Evolutionary conservation across 2,797 vertebrate genomes (phyloP).

Genomic region (Carapus acus): DNA sequence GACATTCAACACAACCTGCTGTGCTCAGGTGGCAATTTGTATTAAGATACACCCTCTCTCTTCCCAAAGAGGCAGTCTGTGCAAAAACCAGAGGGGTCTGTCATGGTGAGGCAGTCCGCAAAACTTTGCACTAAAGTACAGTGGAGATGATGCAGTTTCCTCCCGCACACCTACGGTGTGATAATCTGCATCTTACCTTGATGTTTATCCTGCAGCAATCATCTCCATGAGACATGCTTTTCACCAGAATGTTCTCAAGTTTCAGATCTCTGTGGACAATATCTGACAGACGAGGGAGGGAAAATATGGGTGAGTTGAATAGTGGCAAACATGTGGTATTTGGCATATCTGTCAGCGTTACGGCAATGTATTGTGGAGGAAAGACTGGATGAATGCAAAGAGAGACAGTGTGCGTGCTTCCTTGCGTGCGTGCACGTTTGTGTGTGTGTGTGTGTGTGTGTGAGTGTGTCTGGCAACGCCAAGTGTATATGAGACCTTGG

Average conservation of each 20-base stretch:
- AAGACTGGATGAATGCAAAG: too few species aligned
- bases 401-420: too few species aligned
- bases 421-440: too few species aligned
- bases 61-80: slow-evolving; percentile 46
- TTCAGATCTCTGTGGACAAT: slow-evolving; percentile 85
- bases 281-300: slow-evolving; percentile 64
- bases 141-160: slow-evolving; percentile 12
- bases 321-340: too few species aligned
- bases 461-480: too few species aligned
- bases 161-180: too few species aligned
- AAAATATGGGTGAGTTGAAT: background rate
- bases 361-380: too few species aligned
- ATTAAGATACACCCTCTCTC: slow-evolving; percentile 52
- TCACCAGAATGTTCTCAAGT: slow-evolving; percentile 89
- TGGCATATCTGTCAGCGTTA: too few species aligned
- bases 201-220: slow-evolving; percentile 76
- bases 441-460: too few species aligned
- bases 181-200: slow-evolving; percentile 77
- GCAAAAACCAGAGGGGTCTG: slow-evolving; percentile 44
- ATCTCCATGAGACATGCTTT: slow-evolving; percentile 71
- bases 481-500: too few species aligned
- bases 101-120: slow-evolving; percentile 59
- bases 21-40: slow-evolving; percentile 51
- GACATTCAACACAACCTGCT: slow-evolving; percentile 45
- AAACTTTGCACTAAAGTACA: slow-evolving; percentile 45